Evolutionary conservation across 2,888 invertebrate genomes (phyloP).

Genomic region (Pelosia muscerda): DNA sequence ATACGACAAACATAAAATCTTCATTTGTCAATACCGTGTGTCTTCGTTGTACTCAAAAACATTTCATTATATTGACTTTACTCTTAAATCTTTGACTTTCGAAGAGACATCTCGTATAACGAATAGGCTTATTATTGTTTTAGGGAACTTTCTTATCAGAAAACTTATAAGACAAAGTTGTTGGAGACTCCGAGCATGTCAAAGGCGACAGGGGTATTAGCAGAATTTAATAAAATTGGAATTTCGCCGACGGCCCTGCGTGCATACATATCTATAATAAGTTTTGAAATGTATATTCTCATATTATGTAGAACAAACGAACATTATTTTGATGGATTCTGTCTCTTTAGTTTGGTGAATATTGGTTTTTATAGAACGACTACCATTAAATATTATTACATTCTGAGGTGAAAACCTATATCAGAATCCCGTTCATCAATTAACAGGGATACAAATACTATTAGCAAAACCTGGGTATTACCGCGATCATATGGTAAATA

Average conservation of each 20-base stretch:
- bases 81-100: not conserved
- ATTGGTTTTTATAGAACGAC: too few species aligned
- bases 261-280: not conserved
- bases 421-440: too few species aligned
- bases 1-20: too few species aligned
- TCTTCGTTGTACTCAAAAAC: not conserved
- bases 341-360: too few species aligned
- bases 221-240: constrained; percentile 4
- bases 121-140: not conserved
- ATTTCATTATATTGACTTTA: not conserved
- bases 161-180: not conserved
- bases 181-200: not conserved
- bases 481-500: too few species aligned
- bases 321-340: too few species aligned
- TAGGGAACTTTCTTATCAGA: not conserved
- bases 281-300: not conserved
- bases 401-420: too few species aligned
- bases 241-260: not conserved
- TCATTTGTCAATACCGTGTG: not conserved
- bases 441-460: too few species aligned
- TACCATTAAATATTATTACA: too few species aligned
- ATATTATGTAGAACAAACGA: too few species aligned
- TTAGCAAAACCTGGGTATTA: too few species aligned
- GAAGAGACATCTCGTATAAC: not conserved
- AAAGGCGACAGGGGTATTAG: constrained; percentile 4